Conservation (phyloP, 2,888 invertebrate species). For the Priocnemis perturbator region DNA sequence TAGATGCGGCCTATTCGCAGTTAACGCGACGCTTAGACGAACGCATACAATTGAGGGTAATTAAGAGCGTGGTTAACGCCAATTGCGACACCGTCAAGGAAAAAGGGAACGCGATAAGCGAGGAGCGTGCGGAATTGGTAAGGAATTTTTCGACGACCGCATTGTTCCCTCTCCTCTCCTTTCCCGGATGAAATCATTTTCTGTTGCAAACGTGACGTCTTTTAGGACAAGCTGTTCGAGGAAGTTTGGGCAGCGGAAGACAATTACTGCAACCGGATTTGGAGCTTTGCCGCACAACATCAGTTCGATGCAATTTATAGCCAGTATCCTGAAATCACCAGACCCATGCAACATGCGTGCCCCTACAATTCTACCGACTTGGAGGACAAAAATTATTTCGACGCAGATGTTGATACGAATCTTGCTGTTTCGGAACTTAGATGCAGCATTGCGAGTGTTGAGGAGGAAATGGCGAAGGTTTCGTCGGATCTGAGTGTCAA, state of each 20-base stretch:
- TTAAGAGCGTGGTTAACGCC: slow-evolving; percentile 11
- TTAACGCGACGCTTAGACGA: slow-evolving; percentile 19
- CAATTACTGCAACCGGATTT: slow-evolving; percentile 50
- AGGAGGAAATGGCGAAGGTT: background rate
- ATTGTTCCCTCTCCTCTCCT: background rate
- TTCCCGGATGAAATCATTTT: background rate
- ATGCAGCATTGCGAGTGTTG: no score
- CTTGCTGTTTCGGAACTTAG: no score
- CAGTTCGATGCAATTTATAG: slow-evolving; percentile 42
- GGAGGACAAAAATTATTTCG: no score
- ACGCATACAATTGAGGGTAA: slow-evolving; percentile 28
- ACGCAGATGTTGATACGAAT: no score
- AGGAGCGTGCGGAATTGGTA: slow-evolving; percentile 53
- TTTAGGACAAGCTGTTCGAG: slow-evolving; percentile 53
- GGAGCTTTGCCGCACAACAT: slow-evolving; percentile 54
- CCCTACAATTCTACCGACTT: slow-evolving; percentile 10
- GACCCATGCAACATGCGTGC: slow-evolving; percentile 26
- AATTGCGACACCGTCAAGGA: slow-evolving; percentile 17
- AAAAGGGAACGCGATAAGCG: slow-evolving; percentile 38
- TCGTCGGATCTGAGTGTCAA: background rate
- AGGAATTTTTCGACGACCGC: slow-evolving; percentile 13
- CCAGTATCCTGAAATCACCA: slow-evolving; percentile 10
- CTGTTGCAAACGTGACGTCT: background rate
- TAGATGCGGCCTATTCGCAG: slow-evolving; percentile 5
- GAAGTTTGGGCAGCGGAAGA: slow-evolving; percentile 49